phyloP scores from a whole-genome alignment of 30 jellyfish, hydroid and myxozoan species.

The Haliclystus octoradiatus region DNA sequence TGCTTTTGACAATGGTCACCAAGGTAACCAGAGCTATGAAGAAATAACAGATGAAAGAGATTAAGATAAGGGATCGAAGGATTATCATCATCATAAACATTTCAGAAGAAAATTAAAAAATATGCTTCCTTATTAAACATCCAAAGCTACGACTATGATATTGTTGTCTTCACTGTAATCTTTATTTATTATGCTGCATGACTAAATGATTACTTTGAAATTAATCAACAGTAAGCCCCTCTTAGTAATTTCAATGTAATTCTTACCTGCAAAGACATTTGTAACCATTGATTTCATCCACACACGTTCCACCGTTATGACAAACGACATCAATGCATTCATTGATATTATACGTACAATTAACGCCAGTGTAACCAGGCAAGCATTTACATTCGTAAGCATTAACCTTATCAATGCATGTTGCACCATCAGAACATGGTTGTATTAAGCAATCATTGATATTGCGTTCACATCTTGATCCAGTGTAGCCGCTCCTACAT shows the following conservation, averaged over 20 bases:
- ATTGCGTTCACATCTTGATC: slow-evolving; percentile 49
- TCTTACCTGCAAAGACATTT: slow-evolving; percentile 81
- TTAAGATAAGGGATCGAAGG: too few species aligned
- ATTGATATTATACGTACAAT: slow-evolving; percentile 68
- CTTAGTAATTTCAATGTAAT: too few species aligned
- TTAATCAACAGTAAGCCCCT: too few species aligned
- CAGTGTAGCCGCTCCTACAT: slow-evolving; percentile 73
- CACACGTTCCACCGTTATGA: slow-evolving; percentile 82
- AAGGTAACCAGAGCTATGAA: slow-evolving; percentile 45
- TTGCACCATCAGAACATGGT: slow-evolving; percentile 62
- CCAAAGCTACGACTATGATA: too few species aligned
- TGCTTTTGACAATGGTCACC: slow-evolving; percentile 53
- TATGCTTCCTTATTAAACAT: too few species aligned
- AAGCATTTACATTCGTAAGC: slow-evolving; percentile 46
- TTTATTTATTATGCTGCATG: too few species aligned
- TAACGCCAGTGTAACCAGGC: slow-evolving; percentile 68
- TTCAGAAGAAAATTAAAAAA: too few species aligned
- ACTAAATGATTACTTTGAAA: too few species aligned
- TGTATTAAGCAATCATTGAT: slow-evolving; percentile 36
- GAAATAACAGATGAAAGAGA: background rate
- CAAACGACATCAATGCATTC: slow-evolving; percentile 68
- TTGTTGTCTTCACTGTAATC: too few species aligned
- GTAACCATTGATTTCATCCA: slow-evolving; percentile 40
- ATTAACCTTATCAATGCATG: slow-evolving; percentile 52
- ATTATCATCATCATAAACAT: too few species aligned